Evolutionary conservation across 2,888 invertebrate genomes (phyloP).

Genomic region (Plebejus argus): DNA sequence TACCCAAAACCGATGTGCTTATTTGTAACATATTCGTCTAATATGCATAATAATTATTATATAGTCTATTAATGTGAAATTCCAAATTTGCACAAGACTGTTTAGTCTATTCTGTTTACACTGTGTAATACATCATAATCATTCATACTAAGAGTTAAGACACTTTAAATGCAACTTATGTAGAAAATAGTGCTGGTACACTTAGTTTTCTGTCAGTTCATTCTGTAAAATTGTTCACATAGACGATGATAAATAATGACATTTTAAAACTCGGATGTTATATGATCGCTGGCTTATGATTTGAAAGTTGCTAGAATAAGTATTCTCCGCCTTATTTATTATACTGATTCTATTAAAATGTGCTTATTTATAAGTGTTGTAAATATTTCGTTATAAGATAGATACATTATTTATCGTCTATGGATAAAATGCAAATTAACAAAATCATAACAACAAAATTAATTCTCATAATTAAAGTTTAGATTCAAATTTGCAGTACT

Average conservation of each 20-base stretch:
- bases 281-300: background rate
- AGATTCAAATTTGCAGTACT: background rate
- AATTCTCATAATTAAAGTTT: background rate
- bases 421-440: background rate
- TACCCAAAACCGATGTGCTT: background rate
- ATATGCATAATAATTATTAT: background rate
- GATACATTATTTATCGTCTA: background rate
- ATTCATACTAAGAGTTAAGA: background rate
- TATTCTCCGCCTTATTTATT: conserved; percentile 5
- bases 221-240: background rate
- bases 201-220: background rate
- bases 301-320: background rate
- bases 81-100: background rate
- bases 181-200: conserved; percentile 7
- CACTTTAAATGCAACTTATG: background rate
- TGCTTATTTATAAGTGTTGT: background rate
- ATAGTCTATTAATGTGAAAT: background rate
- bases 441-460: background rate
- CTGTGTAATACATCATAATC: background rate
- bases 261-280: background rate
- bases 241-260: background rate
- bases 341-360: background rate
- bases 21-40: background rate
- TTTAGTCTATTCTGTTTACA: background rate
- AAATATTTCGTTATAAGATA: background rate